A percentile compares a stretch with the other conserved stretches of the same genome.
Evolutionary conservation across 2,797 vertebrate species (phyloP).

Genomic region (Alcedo atthis): DNA sequence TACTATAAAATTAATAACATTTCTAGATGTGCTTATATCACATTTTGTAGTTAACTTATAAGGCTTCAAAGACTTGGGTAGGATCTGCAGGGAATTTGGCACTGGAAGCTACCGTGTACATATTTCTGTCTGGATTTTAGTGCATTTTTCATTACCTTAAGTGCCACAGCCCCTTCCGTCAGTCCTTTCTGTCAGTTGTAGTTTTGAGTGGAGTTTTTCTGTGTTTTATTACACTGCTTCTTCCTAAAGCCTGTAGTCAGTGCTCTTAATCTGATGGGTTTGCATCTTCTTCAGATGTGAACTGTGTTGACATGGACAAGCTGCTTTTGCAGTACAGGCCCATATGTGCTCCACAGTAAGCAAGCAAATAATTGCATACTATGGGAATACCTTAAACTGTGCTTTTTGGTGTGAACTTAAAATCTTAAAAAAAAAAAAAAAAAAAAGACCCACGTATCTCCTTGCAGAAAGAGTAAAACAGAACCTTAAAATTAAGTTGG

Average conservation of each 20-base stretch:
- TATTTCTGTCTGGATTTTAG: not conserved
- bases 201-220: not conserved
- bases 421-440: too few species aligned
- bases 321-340: not conserved
- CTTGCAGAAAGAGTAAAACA: conserved; percentile 61
- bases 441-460: too few species aligned
- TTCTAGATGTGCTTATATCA: not conserved
- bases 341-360: not conserved
- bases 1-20: not conserved
- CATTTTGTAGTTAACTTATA: not conserved
- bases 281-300: not conserved
- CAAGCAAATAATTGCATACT: not conserved
- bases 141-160: not conserved
- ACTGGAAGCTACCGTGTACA: not conserved
- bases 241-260: not conserved
- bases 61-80: rapidly evolving
- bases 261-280: not conserved
- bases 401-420: not conserved
- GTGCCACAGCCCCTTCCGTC: not conserved
- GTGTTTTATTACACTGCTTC: not conserved
- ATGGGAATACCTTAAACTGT: not conserved
- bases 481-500: conserved; percentile 70
- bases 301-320: not conserved
- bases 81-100: not conserved
- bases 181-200: not conserved